Evolutionary conservation across 1,140 invertebrate genomes (phyloP), one percentile per base, ranked within the genome.

Genomic region (Drosophila pallidifrons): DNA sequence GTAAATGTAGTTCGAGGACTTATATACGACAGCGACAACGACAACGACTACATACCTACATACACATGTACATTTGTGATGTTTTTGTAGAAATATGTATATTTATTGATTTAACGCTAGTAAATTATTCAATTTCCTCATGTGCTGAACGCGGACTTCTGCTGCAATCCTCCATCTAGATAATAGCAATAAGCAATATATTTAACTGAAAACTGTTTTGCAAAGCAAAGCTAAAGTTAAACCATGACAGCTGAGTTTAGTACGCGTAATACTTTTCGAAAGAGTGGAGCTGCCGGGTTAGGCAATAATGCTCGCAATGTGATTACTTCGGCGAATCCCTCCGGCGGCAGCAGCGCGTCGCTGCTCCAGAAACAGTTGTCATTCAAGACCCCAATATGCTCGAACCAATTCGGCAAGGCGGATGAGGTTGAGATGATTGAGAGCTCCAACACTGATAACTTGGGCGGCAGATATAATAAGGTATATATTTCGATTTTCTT

Each of bases 341-440:
- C 81, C 16, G 89, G 89, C 3, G 85, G 89, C n/a, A 89, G 85
- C 35, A 85, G 90, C 35, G 86, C 79, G 13, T 82, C 90, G 30
- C 60, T 91, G 15, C 70, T 91, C 5, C 89, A 91, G 43, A 91
- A 91, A 43, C 89, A 91, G 54, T 65, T 91, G 57, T 91, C 89
- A 13, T 91, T 91, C 52, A 91, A 91, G 46, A 91, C 88, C 8
- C 85, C 88, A 15, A 85, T 91, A 43, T 83, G 86, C 32, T 77
- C 86, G 4, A 90, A 81, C 16, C 90, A 90, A 46, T 76, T 82
- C 49, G 82, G 82, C 5, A 91, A 91, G 51, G 55, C 77, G 15
- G 89, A 91, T 61, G 89, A 91, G 46, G 91, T 87, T 49, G 89
- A 91, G 75, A 86, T 91, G 54, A 77, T 91, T 41, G 89, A 91